Percentiles rank a stretch among this genome's conserved stretches.
These are phyloP conservation scores for Callyntrura sp. DNA, from an alignment of 2,888 invertebrate species.

Conservation along the genomic window DNA sequence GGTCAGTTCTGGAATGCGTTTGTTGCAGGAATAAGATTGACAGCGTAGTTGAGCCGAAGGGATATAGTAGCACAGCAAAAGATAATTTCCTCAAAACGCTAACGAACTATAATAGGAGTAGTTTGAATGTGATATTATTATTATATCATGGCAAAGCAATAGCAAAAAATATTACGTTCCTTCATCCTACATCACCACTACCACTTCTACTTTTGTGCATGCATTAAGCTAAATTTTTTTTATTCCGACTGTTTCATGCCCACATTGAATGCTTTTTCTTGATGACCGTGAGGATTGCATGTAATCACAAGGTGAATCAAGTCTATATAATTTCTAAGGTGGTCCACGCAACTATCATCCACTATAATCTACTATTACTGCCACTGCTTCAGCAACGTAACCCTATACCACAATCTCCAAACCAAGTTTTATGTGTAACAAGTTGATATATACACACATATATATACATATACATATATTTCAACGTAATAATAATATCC, in stretches of 20 bases:
- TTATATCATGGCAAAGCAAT: conserved; percentile 54
- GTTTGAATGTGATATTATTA: conserved; percentile 59
- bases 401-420: conserved; percentile 36
- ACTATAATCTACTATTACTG: conserved; percentile 59
- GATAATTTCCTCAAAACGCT: conserved; percentile 78
- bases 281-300: conserved; percentile 79
- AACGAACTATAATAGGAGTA: conserved; percentile 76
- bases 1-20: conserved; percentile 76
- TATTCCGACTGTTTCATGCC: conserved; percentile 77
- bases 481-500: conserved; percentile 7
- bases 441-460: not conserved
- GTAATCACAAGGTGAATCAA: conserved; percentile 79
- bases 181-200: conserved; percentile 48
- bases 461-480: not conserved
- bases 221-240: conserved; percentile 72
- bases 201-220: conserved; percentile 68
- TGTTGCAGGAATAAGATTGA: conserved; percentile 75
- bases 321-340: conserved; percentile 78
- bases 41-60: conserved; percentile 54
- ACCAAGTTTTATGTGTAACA: conserved; percentile 51
- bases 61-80: conserved; percentile 36
- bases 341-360: conserved; percentile 78
- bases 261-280: conserved; percentile 78
- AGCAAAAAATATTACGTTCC: conserved; percentile 59
- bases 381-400: not conserved